Evolutionary conservation across 2,113 vertebrate species (phyloP).

Genomic region (Pteronura brasiliensis): DNA sequence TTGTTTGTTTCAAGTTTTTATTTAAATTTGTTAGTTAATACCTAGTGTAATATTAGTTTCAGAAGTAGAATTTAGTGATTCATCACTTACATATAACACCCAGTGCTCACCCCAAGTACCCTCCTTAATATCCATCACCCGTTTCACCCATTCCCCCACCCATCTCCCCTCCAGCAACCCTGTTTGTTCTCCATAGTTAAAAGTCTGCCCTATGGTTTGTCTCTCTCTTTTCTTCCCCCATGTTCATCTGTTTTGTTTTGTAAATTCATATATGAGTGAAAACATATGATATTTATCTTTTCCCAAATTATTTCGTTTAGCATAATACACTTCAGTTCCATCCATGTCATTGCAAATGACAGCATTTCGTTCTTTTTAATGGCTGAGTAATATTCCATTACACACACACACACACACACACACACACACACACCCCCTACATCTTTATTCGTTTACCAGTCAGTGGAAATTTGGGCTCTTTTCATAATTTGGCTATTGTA

Average conservation of each 20-base stretch:
- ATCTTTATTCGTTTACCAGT: neutral
- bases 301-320: neutral
- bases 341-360: neutral
- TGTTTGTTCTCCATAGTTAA: neutral
- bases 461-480: neutral
- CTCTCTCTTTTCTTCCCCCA: neutral
- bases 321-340: neutral
- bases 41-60: neutral
- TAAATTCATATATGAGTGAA: neutral
- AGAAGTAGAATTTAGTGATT: neutral
- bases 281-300: neutral
- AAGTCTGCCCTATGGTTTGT: neutral
- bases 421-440: neutral
- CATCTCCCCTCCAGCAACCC: neutral
- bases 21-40: neutral
- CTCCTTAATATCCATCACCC: neutral
- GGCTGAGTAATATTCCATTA: neutral
- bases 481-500: neutral
- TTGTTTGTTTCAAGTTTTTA: neutral
- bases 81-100: neutral
- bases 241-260: neutral
- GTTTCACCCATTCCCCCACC: neutral
- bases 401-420: too few species aligned
- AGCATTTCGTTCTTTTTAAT: neutral
- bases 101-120: neutral